Evolutionary conservation across 2,113 vertebrate species (phyloP), one percentile per base, ranked within the genome.

Genomic region (Limnothrissa miodon): DNA sequence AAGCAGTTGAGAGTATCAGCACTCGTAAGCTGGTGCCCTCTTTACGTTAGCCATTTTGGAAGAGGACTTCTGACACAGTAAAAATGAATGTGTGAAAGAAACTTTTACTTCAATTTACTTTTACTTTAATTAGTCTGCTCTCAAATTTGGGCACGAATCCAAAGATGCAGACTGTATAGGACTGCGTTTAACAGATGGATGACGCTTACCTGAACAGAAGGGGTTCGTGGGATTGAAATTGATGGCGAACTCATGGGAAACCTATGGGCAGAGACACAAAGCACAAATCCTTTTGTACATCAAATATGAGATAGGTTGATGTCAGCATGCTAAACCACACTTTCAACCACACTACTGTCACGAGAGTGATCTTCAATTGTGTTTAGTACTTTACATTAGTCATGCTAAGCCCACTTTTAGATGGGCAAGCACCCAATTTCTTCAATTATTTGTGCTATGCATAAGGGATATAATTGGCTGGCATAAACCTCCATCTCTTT

Each of bases 211-310:
- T 83, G 93, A 96, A 87, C 98, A 99, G 93, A 99, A 99, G 0
- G 98, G 98, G 90, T 99, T 99, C 1, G 97, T 98, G 85, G 98
- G 97, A 84, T 99, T 95, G 91, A 99, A 99, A 92, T 99, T 99
- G 92, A 99, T 99, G 87, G 98, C 98, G 92, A 99, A 99, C 89
- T 99, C 98, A 6, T 99, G 98, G 78, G 98, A 99, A 33, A 99
- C 98, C 98, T 99, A 90, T 11, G 89, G 87, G 92, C 23, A 86
- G 33, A 33, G 85, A 85, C 1, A 81, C 19, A n/a, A 83, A 15
- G 25, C 10, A 39, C 66, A 29, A 17, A 33, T 74, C 13, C 17
- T 33, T 36, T 10, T 74, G 15, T 2, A 36, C 0, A 17, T 39
- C 66, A 5, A 29, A 29, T 29, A 62, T 62, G 1, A 29, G 59